Evolutionary conservation across 1,140 invertebrate genomes (phyloP).

Genomic region (Helicoverpa armigera): DNA sequence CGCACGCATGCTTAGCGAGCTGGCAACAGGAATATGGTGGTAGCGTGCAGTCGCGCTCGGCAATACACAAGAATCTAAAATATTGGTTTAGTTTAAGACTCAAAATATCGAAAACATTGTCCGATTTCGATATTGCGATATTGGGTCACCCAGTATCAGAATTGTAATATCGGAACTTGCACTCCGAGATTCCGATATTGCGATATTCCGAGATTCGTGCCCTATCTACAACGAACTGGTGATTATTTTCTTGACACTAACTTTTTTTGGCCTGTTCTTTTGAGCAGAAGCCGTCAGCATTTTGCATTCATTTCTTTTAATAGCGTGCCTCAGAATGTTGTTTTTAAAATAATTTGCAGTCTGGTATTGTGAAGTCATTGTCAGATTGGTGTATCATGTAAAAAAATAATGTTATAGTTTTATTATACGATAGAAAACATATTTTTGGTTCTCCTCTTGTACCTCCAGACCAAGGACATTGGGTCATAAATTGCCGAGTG

Average conservation of each 20-base stretch:
- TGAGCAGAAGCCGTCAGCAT: background rate
- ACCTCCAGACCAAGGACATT: background rate
- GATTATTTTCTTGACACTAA: background rate
- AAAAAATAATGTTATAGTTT: background rate
- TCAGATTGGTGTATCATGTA: background rate
- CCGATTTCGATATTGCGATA: too few species aligned
- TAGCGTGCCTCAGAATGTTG: background rate
- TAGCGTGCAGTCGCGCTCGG: too few species aligned
- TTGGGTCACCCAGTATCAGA: too few species aligned
- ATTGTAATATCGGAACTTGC: too few species aligned
- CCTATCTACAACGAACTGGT: background rate
- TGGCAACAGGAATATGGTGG: too few species aligned
- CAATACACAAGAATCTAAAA: too few species aligned
- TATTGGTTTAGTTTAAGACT: too few species aligned
- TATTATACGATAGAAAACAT: background rate
- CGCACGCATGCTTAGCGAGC: too few species aligned
- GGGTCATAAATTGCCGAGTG: slow-evolving; percentile 4
- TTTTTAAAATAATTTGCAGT: background rate
- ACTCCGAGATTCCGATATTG: too few species aligned
- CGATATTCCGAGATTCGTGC: too few species aligned
- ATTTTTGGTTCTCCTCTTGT: slow-evolving; percentile 2
- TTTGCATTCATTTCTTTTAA: background rate
- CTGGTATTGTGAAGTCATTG: background rate
- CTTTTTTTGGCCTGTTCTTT: background rate
- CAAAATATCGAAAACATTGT: too few species aligned